Conservation (phyloP, 2,888 invertebrate genomes). For the Anthrax anthrax region DNA sequence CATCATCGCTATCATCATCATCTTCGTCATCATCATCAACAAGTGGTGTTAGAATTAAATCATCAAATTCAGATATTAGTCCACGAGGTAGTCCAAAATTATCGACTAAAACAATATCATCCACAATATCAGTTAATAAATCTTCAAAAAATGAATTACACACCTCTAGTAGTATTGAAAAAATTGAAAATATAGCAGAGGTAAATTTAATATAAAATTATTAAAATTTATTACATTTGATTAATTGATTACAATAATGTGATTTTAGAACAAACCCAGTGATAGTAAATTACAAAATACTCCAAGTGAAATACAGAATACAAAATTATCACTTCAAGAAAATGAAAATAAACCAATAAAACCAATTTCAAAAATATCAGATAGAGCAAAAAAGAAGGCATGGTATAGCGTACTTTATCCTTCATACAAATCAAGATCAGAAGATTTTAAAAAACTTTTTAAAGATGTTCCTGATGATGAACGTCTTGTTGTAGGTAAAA, state of each 20-base stretch:
- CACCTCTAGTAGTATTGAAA: slow-evolving; percentile 7
- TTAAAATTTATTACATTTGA: too few species aligned
- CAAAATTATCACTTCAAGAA: slow-evolving; percentile 6
- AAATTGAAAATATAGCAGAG: slow-evolving; percentile 13
- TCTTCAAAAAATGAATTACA: slow-evolving; percentile 5
- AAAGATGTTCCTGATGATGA: slow-evolving; percentile 84
- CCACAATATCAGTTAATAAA: slow-evolving; percentile 14
- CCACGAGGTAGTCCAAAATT: slow-evolving; percentile 30
- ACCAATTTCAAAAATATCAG: slow-evolving; percentile 29
- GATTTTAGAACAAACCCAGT: too few species aligned
- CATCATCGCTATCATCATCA: background rate
- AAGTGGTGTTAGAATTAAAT: slow-evolving; percentile 20
- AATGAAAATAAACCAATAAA: slow-evolving; percentile 20
- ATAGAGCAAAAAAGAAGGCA: slow-evolving; percentile 61
- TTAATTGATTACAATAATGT: too few species aligned
- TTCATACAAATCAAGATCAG: slow-evolving; percentile 84
- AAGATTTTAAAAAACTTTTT: slow-evolving; percentile 85
- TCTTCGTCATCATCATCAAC: background rate
- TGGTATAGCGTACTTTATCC: slow-evolving; percentile 81
- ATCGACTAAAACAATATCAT: slow-evolving; percentile 13
- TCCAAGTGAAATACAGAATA: background rate
- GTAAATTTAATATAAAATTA: too few species aligned
- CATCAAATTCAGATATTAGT: slow-evolving; percentile 29
- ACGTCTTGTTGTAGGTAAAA: slow-evolving; percentile 79
- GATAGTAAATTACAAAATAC: slow-evolving; percentile 6